Evolutionary conservation across 2,888 invertebrate genomes (phyloP).

Genomic region (Ornithoptera priamus): DNA sequence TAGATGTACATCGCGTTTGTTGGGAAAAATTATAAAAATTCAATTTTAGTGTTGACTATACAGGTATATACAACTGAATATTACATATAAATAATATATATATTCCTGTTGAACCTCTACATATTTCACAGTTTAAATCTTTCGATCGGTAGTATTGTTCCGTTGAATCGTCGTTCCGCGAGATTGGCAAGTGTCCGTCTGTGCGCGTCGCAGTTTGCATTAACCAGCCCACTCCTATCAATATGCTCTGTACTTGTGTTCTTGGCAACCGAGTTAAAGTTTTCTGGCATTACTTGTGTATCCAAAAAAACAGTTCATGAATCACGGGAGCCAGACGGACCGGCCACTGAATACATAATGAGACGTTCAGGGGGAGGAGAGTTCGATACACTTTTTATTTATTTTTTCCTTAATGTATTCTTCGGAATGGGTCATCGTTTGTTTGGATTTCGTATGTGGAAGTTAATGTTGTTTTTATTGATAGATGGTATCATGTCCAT

Average conservation of each 20-base stretch:
- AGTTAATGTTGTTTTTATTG: constrained; percentile 3
- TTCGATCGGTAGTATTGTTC: too few relatives aligned
- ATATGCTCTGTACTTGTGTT: constrained; percentile 65
- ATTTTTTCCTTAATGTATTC: constrained; percentile 44
- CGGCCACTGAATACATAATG: constrained; percentile 65
- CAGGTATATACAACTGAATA: too few relatives aligned
- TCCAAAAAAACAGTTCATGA: constrained; percentile 71
- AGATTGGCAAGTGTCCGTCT: too few relatives aligned
- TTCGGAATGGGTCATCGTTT: constrained; percentile 24
- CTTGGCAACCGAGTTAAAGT: constrained; percentile 55
- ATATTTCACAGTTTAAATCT: too few relatives aligned
- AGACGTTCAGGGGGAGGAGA: constrained; percentile 64
- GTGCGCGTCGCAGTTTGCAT: constrained; percentile 19
- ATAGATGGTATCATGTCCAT: neutral
- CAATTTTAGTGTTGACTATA: too few relatives aligned
- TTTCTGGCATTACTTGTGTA: constrained; percentile 57
- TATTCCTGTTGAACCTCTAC: too few relatives aligned
- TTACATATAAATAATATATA: too few relatives aligned
- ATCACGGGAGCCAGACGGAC: constrained; percentile 69
- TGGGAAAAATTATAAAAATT: too few relatives aligned
- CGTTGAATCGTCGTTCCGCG: too few relatives aligned
- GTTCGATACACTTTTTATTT: constrained; percentile 51
- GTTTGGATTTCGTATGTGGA: constrained; percentile 17
- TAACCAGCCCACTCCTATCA: constrained; percentile 60
- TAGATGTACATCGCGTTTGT: too few relatives aligned